Evolutionary conservation across 2,888 invertebrate genomes (phyloP).

Genomic region (Asteroscopus sphinx): DNA sequence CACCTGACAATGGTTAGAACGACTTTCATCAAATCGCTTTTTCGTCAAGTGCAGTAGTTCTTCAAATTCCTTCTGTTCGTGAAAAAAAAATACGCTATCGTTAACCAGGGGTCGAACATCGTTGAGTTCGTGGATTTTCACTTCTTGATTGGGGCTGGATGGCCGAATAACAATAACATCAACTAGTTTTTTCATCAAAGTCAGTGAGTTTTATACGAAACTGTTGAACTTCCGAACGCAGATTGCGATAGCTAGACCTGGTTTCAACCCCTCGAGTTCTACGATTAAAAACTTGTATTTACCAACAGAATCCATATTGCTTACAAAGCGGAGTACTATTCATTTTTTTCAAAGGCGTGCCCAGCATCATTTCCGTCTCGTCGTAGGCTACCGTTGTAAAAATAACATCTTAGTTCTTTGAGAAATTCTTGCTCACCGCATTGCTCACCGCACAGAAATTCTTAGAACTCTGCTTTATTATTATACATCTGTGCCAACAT

Average conservation of each 20-base stretch:
- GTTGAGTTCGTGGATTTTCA: conserved; percentile 13
- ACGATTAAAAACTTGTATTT: conserved; percentile 8
- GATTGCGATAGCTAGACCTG: neutral
- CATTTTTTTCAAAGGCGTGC: conserved; percentile 7
- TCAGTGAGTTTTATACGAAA: too few species aligned
- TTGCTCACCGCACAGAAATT: conserved; percentile 3
- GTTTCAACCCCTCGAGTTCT: neutral
- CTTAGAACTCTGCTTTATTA: conserved; percentile 10
- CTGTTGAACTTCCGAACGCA: too few species aligned
- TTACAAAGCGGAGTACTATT: conserved; percentile 1
- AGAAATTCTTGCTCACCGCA: conserved; percentile 4
- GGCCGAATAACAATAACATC: conserved; percentile 26
- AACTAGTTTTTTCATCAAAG: too few species aligned
- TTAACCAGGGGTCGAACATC: conserved; percentile 6
- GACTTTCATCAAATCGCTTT: too few species aligned
- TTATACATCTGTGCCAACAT: too few species aligned
- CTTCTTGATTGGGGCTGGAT: neutral
- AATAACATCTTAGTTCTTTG: conserved; percentile 26
- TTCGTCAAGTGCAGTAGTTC: too few species aligned
- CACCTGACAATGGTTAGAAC: too few species aligned
- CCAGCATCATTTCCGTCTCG: conserved; percentile 2
- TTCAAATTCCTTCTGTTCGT: conserved; percentile 7
- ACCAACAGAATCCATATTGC: neutral
- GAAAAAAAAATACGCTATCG: conserved; percentile 20
- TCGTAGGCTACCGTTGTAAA: conserved; percentile 1